These are phyloP conservation scores for Rhinoderma darwinii DNA, from an alignment of 2,113 vertebrate genomes.

Conservation along the genomic window DNA sequence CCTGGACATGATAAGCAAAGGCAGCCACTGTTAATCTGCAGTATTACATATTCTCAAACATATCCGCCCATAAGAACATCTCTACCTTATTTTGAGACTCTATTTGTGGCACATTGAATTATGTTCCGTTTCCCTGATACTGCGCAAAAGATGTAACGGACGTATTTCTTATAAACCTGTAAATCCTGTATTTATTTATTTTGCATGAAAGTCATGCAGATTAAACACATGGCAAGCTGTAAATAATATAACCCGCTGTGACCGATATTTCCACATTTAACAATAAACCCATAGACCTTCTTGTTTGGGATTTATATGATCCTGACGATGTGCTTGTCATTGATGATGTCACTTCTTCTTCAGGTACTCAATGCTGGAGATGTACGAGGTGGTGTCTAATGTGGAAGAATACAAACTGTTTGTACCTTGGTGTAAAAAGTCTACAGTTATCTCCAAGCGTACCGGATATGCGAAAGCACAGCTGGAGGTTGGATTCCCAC, in stretches of 20 bases:
- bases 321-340: background rate
- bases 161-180: too few species aligned
- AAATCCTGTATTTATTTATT: too few species aligned
- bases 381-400: conserved; percentile 92
- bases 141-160: background rate
- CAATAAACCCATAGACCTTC: background rate
- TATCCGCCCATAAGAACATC: background rate
- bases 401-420: conserved; percentile 94
- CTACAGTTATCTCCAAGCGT: conserved; percentile 83
- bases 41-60: background rate
- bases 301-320: background rate
- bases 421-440: conserved; percentile 96
- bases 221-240: too few species aligned
- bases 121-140: background rate
- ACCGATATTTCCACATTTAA: too few species aligned
- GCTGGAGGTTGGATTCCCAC: conserved; percentile 91
- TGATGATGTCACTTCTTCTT: background rate
- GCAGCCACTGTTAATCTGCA: too few species aligned
- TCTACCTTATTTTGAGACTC: background rate
- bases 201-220: too few species aligned
- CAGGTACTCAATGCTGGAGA: conserved; percentile 95
- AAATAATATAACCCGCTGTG: too few species aligned
- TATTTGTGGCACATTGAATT: background rate
- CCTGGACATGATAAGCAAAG: background rate
- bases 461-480: conserved; percentile 86